Evolutionary conservation across 1,140 invertebrate genomes (phyloP).

Genomic region (Tribolium madens): DNA sequence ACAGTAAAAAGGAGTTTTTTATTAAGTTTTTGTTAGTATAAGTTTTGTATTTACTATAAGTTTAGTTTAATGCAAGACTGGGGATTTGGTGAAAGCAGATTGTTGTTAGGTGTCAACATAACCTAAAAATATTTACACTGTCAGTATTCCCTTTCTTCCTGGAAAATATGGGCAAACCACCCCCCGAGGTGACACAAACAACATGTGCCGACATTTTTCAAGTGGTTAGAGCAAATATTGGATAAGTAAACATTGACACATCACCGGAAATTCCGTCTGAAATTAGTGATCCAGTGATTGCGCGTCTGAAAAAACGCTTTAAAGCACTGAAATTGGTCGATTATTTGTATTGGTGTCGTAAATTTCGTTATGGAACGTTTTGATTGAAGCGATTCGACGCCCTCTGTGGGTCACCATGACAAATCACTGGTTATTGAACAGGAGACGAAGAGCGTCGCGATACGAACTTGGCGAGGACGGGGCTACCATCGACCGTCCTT

Average conservation of each 20-base stretch:
- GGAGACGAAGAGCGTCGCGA: conserved; percentile 33
- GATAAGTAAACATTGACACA: not conserved
- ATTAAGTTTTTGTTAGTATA: not conserved
- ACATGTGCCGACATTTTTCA: conserved; percentile 74
- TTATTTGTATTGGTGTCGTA: not conserved
- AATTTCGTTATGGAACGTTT: not conserved
- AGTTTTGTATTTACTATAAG: not conserved
- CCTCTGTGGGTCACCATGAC: conserved; percentile 10
- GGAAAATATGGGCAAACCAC: conserved; percentile 79
- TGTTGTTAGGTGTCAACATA: conserved; percentile 1
- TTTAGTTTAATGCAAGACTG: not conserved
- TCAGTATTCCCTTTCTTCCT: conserved; percentile 76
- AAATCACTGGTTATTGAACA: conserved; percentile 11
- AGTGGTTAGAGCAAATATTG: not conserved
- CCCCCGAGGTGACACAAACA: conserved; percentile 76
- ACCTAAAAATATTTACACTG: conserved; percentile 67
- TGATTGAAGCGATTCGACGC: conserved; percentile 11
- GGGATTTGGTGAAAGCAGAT: not conserved
- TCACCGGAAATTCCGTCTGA: not conserved
- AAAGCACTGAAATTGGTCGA: not conserved
- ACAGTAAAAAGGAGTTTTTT: not conserved
- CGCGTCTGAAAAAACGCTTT: not conserved
- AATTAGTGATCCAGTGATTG: not conserved
- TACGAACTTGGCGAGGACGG: conserved; percentile 2
- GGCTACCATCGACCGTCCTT: conserved; percentile 28